Base-by-base conservation (phyloP, 2,888 invertebrate genomes). In the Sacculina carcini region DNA sequence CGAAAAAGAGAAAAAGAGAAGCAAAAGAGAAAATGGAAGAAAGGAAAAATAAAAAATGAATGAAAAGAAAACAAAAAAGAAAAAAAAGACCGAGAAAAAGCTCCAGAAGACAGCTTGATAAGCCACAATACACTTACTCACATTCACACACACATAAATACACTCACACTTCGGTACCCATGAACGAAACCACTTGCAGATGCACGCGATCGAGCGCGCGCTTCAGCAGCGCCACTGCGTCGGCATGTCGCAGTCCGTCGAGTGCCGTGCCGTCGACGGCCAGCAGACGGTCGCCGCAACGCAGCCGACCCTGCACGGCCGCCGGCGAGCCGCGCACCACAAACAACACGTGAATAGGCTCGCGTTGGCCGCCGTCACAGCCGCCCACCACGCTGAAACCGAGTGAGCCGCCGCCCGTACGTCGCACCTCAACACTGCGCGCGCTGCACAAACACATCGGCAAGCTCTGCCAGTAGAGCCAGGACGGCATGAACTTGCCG, bases 301-400 rank as follows among this genome's bases (percentile, higher is more conserved):
- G 68, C 50, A 63, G 56, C 52, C 59, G 58, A n/a, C 62, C 62
- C 51, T 62, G 60, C 31, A 58, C 61, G 48, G 64, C 64, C 16
- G 68, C 68, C 21, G 67, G 67, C 7, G 67, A 65, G 47, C 64
- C 64, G 36, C 62, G 62, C 26, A 68, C 67, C 40, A 69, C 64
- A 53, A 67, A 65, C 51, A 69, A 65, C 49, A 69, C 64, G 59
- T 65, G 66, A 53, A 69, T 64, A 23, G 68, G 65, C 55, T 67
- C 64, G 34, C 66, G 66, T 47, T 64, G 61, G 47, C 62, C 59
- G 48, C 64, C 64, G 56, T 67, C 66, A 53, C 60, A 59, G 16
- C 69, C 69, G 29, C 69, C 69, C 5, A 68, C 68, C 54, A 69
- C 64, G 31, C 66, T 66, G 60, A 69, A 69, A 4, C 69, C 69